phyloP scores from a whole-genome alignment of 1,140 invertebrate species.

The Antheraea pernyi region DNA sequence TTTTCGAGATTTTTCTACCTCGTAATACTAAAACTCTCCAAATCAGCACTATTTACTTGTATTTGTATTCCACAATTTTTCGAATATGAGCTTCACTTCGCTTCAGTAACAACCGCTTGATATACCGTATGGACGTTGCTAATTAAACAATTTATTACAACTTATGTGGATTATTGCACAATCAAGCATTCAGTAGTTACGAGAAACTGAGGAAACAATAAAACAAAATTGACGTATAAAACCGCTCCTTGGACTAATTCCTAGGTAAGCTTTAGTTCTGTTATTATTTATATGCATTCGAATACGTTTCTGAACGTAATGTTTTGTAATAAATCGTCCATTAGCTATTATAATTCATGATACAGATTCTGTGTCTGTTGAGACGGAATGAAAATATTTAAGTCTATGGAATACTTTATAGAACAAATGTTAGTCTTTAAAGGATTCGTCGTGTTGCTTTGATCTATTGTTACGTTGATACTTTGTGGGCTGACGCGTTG shows the following conservation, averaged over 20 bases:
- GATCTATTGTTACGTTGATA: too few species aligned
- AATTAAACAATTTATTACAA: slow-evolving; percentile 48
- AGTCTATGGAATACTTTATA: not conserved
- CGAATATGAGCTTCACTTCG: too few species aligned
- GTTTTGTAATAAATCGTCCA: slow-evolving; percentile 26
- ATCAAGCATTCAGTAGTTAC: slow-evolving; percentile 62
- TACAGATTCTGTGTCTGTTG: too few species aligned
- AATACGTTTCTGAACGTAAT: slow-evolving; percentile 31
- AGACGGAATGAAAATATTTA: not conserved
- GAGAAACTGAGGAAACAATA: slow-evolving; percentile 65
- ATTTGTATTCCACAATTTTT: too few species aligned
- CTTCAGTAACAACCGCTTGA: too few species aligned
- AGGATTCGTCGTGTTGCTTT: too few species aligned
- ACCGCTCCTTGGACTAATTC: slow-evolving; percentile 58
- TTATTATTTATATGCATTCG: slow-evolving; percentile 47
- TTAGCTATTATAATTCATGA: slow-evolving; percentile 18
- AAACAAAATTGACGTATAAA: slow-evolving; percentile 67
- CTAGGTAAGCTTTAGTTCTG: slow-evolving; percentile 28
- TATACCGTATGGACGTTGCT: slow-evolving; percentile 6
- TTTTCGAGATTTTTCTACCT: too few species aligned
- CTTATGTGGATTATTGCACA: slow-evolving; percentile 66
- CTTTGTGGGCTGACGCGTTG: too few species aligned
- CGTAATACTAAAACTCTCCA: too few species aligned
- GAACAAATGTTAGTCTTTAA: not conserved
- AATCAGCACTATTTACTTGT: too few species aligned